Evolutionary conservation across 2,888 invertebrate species (phyloP).

Genomic region (Drosophila anomelani): DNA sequence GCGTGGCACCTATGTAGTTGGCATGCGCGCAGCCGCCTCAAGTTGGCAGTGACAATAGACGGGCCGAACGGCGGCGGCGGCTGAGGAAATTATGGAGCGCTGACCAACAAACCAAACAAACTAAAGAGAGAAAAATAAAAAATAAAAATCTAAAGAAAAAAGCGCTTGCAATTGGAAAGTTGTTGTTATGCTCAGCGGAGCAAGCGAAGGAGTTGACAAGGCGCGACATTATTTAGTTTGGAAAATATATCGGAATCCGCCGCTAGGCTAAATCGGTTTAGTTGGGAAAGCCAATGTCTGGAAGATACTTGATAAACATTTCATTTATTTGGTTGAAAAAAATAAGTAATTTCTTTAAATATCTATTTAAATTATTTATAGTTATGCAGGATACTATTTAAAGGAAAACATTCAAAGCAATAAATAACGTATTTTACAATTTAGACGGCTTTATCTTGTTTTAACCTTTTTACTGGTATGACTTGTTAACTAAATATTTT

Average conservation of each 20-base stretch:
- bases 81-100: conserved; percentile 64
- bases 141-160: conserved; percentile 7
- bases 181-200: conserved; percentile 52
- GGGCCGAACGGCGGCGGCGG: conserved; percentile 41
- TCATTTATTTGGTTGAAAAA: not conserved
- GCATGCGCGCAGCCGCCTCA: conserved; percentile 48
- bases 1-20: conserved; percentile 63
- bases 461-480: no score
- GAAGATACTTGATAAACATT: not conserved
- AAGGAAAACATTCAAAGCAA: not conserved
- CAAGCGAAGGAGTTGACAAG: conserved; percentile 34
- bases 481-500: no score
- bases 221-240: conserved; percentile 9
- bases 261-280: not conserved
- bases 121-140: conserved; percentile 4
- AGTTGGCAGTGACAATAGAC: conserved; percentile 60
- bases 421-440: no score
- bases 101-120: conserved; percentile 53
- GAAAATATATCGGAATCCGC: conserved; percentile 14
- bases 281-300: conserved; percentile 7
- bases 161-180: conserved; percentile 74
- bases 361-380: not conserved
- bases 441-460: no score
- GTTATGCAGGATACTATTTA: not conserved
- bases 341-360: not conserved